Conservation (phyloP, 2,797 vertebrate species). For the Tangara arthus region DNA sequence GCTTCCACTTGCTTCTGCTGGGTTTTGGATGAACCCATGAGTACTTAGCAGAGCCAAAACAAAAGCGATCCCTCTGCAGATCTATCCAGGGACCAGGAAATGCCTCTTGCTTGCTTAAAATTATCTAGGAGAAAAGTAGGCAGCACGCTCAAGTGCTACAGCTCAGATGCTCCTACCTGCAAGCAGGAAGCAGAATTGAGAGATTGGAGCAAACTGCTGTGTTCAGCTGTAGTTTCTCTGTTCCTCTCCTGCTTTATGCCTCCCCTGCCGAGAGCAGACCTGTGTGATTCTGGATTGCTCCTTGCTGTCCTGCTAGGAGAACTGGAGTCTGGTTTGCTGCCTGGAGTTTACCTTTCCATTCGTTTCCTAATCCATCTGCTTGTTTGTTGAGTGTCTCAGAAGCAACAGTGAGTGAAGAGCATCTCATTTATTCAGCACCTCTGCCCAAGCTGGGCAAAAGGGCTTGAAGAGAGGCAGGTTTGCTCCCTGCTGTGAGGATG, state of each 20-base stretch:
- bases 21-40: neutral
- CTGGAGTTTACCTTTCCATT: neutral
- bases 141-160: neutral
- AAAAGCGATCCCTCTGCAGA: neutral
- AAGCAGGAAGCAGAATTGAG: neutral
- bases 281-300: neutral
- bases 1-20: neutral
- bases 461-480: neutral
- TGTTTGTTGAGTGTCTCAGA: neutral
- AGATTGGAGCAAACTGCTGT: neutral
- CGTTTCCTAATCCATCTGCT: neutral
- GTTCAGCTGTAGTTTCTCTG: neutral
- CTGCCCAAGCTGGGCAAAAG: neutral
- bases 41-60: neutral
- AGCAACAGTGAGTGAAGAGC: neutral
- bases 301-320: neutral
- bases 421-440: neutral
- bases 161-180: neutral
- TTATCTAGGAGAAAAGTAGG: neutral
- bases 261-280: neutral
- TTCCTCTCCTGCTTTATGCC: neutral
- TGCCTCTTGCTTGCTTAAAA: conserved; percentile 1
- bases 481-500: neutral
- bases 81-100: neutral
- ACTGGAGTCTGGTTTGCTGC: neutral